Evolutionary conservation across 2,888 invertebrate species (phyloP).

Genomic region (Campaea margaritaria): DNA sequence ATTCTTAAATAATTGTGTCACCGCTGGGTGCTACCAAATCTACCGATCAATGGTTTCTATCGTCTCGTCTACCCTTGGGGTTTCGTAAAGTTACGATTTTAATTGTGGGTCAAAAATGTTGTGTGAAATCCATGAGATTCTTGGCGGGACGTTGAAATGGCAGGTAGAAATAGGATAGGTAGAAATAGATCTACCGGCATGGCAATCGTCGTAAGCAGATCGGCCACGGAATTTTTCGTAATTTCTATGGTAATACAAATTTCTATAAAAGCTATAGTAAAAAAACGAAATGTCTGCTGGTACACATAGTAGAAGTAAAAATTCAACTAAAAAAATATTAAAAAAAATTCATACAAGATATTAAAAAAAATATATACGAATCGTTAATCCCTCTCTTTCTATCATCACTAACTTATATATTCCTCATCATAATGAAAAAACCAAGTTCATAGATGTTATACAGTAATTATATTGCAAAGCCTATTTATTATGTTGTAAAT

Average conservation of each 20-base stretch:
- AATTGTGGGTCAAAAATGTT: slow-evolving; percentile 61
- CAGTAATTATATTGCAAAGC: no score
- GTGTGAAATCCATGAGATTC: slow-evolving; percentile 50
- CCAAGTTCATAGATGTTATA: no score
- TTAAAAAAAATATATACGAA: no score
- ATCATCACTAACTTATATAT: no score
- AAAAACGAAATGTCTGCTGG: no score
- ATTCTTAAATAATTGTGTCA: slow-evolving; percentile 69
- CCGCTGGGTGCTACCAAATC: slow-evolving; percentile 43
- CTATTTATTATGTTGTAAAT: no score
- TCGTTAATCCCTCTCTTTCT: no score
- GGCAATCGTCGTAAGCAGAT: neutral
- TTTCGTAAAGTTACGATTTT: slow-evolving; percentile 66
- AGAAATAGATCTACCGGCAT: slow-evolving; percentile 10
- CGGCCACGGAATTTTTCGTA: neutral
- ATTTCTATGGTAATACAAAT: neutral
- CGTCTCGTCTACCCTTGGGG: slow-evolving; percentile 43
- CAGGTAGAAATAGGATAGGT: slow-evolving; percentile 27
- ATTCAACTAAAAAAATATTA: no score
- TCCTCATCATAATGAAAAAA: no score
- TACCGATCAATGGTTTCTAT: slow-evolving; percentile 19
- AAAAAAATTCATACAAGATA: no score
- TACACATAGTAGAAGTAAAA: no score
- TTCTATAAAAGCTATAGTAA: no score
- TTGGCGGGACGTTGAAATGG: slow-evolving; percentile 37